These are phyloP conservation scores for Tuta absoluta DNA, from an alignment of 2,888 invertebrate genomes.

Conservation along the genomic window DNA sequence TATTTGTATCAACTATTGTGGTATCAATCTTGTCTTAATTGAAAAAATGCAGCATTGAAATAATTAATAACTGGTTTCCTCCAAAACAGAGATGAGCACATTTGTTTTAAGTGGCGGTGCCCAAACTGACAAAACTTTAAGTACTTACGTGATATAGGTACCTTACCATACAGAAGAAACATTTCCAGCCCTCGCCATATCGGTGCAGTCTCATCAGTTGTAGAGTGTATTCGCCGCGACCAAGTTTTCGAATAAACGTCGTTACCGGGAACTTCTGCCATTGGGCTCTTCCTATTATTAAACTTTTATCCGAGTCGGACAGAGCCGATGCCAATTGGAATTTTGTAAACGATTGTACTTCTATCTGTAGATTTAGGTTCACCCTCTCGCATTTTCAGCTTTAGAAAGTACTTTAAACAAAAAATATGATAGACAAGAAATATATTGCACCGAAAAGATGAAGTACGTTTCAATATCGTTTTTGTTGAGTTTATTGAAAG, in stretches of 20 bases:
- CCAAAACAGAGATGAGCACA: not conserved
- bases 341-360: conserved; percentile 42
- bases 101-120: not conserved
- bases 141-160: too few species aligned
- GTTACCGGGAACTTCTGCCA: conserved; percentile 57
- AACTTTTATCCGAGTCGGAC: conserved; percentile 64
- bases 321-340: conserved; percentile 51
- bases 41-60: not conserved
- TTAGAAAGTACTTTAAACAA: not conserved
- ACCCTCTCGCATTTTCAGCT: conserved; percentile 6
- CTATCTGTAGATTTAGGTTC: conserved; percentile 36
- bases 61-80: not conserved
- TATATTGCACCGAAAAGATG: too few species aligned
- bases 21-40: not conserved
- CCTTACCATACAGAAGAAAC: too few species aligned
- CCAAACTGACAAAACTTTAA: too few species aligned
- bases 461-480: too few species aligned
- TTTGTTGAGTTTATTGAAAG: too few species aligned
- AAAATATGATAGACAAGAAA: not conserved
- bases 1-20: too few species aligned
- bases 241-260: conserved; percentile 53
- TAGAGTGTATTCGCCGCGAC: conserved; percentile 54
- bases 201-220: conserved; percentile 24
- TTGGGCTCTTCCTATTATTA: conserved; percentile 64
- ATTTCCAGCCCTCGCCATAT: not conserved